phyloP scores from a whole-genome alignment of 2,888 invertebrate species.

The Ellobium chinense region DNA sequence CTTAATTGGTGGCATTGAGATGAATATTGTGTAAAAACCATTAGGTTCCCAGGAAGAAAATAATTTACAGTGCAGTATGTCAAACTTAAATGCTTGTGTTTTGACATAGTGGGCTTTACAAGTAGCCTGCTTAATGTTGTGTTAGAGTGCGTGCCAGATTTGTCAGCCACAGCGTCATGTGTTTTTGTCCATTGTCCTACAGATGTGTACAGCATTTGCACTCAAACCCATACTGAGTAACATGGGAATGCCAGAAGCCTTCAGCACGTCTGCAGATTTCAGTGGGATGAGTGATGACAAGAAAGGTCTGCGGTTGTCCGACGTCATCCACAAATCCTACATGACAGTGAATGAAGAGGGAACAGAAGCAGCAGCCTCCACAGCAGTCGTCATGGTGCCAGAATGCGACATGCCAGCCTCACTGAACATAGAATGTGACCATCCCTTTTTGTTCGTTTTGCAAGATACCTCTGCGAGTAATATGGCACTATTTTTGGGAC shows the following conservation, averaged over 20 bases:
- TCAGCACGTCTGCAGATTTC: constrained; percentile 69
- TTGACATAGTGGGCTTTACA: no score
- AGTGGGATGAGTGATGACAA: constrained; percentile 64
- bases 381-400: constrained; percentile 55
- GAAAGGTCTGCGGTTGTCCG: constrained; percentile 63
- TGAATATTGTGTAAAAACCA: no score
- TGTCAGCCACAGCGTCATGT: no score
- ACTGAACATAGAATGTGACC: constrained; percentile 58
- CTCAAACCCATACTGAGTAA: constrained; percentile 56
- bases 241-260: constrained; percentile 70
- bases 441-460: constrained; percentile 75
- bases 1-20: no score
- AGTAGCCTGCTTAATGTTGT: no score
- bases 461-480: constrained; percentile 51
- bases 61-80: no score
- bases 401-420: constrained; percentile 2
- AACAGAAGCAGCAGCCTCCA: constrained; percentile 76
- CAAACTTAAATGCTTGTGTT: no score
- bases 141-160: no score
- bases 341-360: constrained; percentile 77
- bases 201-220: constrained; percentile 58
- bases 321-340: constrained; percentile 75
- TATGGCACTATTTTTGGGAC: constrained; percentile 10
- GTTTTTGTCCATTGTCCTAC: neutral
- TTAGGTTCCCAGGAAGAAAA: no score